Conservation (phyloP, 2,113 vertebrate species). For the Poecilia latipinna region DNA sequence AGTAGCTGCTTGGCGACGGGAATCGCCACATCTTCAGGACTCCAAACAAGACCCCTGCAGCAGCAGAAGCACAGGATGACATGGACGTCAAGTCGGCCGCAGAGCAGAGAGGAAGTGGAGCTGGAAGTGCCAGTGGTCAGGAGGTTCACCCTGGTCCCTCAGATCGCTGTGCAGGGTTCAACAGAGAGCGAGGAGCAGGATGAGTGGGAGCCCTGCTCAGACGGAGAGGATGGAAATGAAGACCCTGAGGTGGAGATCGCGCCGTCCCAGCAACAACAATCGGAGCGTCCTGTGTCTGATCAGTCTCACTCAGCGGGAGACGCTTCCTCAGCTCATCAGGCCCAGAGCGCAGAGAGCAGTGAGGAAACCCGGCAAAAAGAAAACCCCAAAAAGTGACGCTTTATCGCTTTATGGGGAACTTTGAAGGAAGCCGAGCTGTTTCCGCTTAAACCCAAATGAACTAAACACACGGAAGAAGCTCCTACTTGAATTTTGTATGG, state of each 20-base stretch:
- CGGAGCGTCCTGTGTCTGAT: neutral
- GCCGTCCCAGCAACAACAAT: slow-evolving; percentile 29
- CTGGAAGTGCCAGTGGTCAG: slow-evolving; percentile 54
- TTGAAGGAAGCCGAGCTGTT: slow-evolving; percentile 4
- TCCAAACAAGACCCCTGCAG: slow-evolving; percentile 23
- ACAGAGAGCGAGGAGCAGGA: slow-evolving; percentile 84
- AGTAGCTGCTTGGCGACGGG: neutral
- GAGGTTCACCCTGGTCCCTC: slow-evolving; percentile 81
- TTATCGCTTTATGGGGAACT: neutral
- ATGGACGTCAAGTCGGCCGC: slow-evolving; percentile 64
- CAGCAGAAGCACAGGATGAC: slow-evolving; percentile 55
- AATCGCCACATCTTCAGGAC: neutral
- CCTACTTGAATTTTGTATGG: slow-evolving; percentile 78
- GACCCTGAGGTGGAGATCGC: slow-evolving; percentile 21
- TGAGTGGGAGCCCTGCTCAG: slow-evolving; percentile 81
- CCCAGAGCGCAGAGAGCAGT: slow-evolving; percentile 24
- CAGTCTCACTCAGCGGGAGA: slow-evolving; percentile 23
- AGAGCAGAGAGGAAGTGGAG: slow-evolving; percentile 60
- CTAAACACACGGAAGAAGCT: slow-evolving; percentile 29
- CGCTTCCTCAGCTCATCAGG: slow-evolving; percentile 13
- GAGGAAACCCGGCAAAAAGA: slow-evolving; percentile 37
- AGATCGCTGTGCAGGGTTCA: slow-evolving; percentile 90
- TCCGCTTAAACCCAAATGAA: slow-evolving; percentile 3
- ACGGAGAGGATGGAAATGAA: slow-evolving; percentile 66
- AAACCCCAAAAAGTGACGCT: slow-evolving; percentile 41